Evolutionary conservation across 2,113 vertebrate genomes (phyloP).

Genomic region (Agapornis roseicollis): DNA sequence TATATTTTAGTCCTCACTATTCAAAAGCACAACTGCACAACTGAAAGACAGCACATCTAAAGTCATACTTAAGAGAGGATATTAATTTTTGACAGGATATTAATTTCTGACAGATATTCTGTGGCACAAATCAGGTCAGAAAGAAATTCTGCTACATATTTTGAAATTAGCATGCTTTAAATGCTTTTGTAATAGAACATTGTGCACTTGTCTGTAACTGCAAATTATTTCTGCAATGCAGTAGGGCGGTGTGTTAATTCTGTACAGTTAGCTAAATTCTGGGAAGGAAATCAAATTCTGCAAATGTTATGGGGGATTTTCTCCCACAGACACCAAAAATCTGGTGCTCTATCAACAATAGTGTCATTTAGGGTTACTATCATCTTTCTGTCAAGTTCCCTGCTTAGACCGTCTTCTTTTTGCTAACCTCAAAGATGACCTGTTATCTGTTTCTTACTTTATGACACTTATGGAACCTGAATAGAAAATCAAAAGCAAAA

Average conservation of each 20-base stretch:
- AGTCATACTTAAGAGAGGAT: not conserved
- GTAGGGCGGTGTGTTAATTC: slow-evolving; percentile 37
- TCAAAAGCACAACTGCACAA: not conserved
- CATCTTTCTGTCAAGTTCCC: slow-evolving; percentile 39
- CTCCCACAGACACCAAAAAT: slow-evolving; percentile 6
- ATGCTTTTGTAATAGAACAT: slow-evolving; percentile 42
- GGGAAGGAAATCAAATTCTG: slow-evolving; percentile 54
- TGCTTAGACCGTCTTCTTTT: slow-evolving; percentile 33
- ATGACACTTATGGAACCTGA: slow-evolving; percentile 25
- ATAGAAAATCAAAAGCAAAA: slow-evolving; percentile 49
- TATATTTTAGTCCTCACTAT: not conserved
- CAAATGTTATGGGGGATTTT: slow-evolving; percentile 28
- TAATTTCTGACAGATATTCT: slow-evolving; percentile 10
- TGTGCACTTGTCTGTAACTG: slow-evolving; percentile 37
- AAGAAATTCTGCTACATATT: slow-evolving; percentile 33
- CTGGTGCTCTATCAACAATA: not conserved
- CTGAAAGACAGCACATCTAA: not conserved
- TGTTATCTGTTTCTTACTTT: slow-evolving; percentile 38
- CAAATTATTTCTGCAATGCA: slow-evolving; percentile 41
- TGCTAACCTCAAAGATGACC: slow-evolving; percentile 13
- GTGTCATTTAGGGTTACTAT: slow-evolving; percentile 20
- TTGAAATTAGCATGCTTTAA: slow-evolving; percentile 35
- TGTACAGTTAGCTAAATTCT: slow-evolving; percentile 60
- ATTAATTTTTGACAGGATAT: slow-evolving; percentile 27
- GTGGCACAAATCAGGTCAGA: not conserved